A percentile compares a stretch with the other conserved stretches of the same genome.
phyloP scores from a whole-genome alignment of 2,888 invertebrate genomes.

The Harpalus rufipes region DNA sequence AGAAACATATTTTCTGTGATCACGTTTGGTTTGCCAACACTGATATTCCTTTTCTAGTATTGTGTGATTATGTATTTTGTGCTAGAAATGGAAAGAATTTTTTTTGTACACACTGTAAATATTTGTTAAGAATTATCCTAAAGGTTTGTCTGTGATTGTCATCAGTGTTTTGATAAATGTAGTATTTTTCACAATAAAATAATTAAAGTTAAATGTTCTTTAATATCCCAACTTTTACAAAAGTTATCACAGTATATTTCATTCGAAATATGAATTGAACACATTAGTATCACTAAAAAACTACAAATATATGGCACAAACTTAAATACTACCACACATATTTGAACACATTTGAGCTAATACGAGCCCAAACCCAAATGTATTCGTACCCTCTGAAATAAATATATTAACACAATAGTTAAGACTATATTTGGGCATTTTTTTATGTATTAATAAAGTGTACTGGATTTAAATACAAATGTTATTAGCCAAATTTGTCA shows the following conservation, averaged over 20 bases:
- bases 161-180: background rate
- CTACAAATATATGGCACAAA: slow-evolving; percentile 8
- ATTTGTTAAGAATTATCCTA: background rate
- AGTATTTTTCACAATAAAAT: background rate
- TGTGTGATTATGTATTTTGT: background rate
- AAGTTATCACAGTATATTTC: slow-evolving; percentile 1
- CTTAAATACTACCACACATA: background rate
- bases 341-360: background rate
- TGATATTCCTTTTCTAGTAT: background rate
- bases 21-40: background rate
- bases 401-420: too few species aligned
- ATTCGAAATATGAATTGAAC: slow-evolving; percentile 31
- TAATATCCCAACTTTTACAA: slow-evolving; percentile 3
- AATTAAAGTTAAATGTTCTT: background rate
- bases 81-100: background rate
- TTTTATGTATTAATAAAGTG: too few species aligned
- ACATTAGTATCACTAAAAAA: slow-evolving; percentile 25
- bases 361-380: too few species aligned
- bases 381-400: too few species aligned
- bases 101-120: background rate
- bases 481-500: too few species aligned
- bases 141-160: background rate
- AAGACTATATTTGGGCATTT: too few species aligned
- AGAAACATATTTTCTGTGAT: background rate
- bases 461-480: too few species aligned